Base-by-base conservation (phyloP, 2,888 invertebrate species). In the Dioctria linearis region DNA sequence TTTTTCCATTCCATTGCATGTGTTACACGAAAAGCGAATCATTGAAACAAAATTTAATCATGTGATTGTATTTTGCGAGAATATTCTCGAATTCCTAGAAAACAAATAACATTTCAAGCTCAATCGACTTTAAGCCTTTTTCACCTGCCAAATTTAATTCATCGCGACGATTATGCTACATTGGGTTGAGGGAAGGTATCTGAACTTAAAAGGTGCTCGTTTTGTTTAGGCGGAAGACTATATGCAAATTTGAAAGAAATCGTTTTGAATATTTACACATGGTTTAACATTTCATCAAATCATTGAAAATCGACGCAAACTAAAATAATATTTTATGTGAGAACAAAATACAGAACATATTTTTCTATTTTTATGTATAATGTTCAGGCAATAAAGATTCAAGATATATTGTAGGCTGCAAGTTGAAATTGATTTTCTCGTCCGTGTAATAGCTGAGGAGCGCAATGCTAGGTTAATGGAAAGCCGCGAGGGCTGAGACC, bases 11-110 rank as follows among this genome's bases (percentile, higher is more conserved):
- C 78, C 61, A 78, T 78, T 78, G 39, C 65, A 6, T 65, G 51
- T 25, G 25, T 78, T 63, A 65, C 49, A 78, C 63, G 63, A 49
- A 65, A 65, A 78, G 25, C 51, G 63, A 78, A 78, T 61, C 65
- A 78, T 65, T 49, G 78, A 49, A 49, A 65, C 78, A 43, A 78
- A 78, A 78, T 78, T 78, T 61, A 78, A 78, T 78, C 78, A 78
- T 78, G 78, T 49, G 78, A 75, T 42, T 59, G 43, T 39, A 13
- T 42, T 75, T 57, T 59, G 75, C 13, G 59, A 13, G 39, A 75
- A 75, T 11, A 57, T 39, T 43, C 59, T 2, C 43, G 59, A 40
- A 46, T 59, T 59, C 4, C 3, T 13, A 40, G 9, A 9, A 57
- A 42, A 54, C 9, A 59, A 46, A 43, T 25, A n/a, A 25, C 42